Conservation (phyloP, 92 coral and sea anemone genomes). For the Paramuricea clavata region DNA sequence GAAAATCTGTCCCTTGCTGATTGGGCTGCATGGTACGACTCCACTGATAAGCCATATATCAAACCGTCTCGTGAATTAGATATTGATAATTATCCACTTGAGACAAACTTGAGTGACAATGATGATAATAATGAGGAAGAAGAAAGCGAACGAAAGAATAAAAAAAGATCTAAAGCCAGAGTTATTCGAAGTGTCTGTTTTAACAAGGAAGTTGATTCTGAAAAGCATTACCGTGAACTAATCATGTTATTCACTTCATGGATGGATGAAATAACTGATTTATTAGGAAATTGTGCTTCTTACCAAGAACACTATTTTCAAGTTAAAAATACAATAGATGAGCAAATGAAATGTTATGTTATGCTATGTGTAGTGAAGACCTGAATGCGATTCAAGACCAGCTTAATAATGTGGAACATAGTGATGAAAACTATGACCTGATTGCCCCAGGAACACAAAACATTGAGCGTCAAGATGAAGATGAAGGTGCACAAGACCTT, state of each 20-base stretch:
- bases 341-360: too few relatives aligned
- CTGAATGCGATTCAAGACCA: too few relatives aligned
- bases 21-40: conserved; percentile 66
- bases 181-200: too few relatives aligned
- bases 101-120: conserved; percentile 23
- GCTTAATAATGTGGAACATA: too few relatives aligned
- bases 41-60: conserved; percentile 67
- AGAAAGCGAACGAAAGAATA: neutral
- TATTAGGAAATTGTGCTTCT: too few relatives aligned
- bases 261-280: neutral
- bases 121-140: conserved; percentile 21
- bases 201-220: neutral
- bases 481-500: too few relatives aligned
- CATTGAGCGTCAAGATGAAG: too few relatives aligned
- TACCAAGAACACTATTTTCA: too few relatives aligned
- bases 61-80: conserved; percentile 62
- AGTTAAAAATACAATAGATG: too few relatives aligned
- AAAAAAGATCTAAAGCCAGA: conserved; percentile 6
- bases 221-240: neutral
- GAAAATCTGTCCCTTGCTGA: conserved; percentile 54
- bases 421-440: too few relatives aligned
- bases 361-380: too few relatives aligned
- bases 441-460: too few relatives aligned
- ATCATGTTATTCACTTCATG: neutral
- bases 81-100: conserved; percentile 64